Percentiles rank a stretch among this genome's conserved stretches.
Conservation (phyloP, 2,888 invertebrate species). For the Euplagia quadripunctaria region DNA sequence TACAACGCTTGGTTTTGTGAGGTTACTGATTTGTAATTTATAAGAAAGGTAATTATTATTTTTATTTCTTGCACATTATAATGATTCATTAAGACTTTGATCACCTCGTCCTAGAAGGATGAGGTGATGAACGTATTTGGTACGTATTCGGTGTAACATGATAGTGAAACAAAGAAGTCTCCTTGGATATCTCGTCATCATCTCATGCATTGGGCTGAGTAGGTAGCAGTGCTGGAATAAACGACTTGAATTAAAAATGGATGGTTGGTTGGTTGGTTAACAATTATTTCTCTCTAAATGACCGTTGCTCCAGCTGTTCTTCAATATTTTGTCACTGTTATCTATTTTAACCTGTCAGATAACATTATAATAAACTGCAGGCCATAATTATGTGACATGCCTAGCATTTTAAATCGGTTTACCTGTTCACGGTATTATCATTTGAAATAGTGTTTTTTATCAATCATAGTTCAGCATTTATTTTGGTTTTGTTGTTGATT, state of each 20-base stretch:
- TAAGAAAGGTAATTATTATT: background rate
- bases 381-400: background rate
- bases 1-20: background rate
- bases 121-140: background rate
- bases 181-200: background rate
- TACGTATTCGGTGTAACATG: background rate
- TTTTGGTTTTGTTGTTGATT: background rate
- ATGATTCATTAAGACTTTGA: background rate
- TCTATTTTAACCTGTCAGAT: too few relatives aligned
- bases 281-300: background rate
- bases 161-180: background rate
- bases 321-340: background rate
- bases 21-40: background rate
- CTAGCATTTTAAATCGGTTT: background rate
- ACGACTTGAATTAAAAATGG: background rate
- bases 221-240: background rate
- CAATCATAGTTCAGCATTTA: background rate
- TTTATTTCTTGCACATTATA: background rate
- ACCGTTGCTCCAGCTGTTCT: background rate
- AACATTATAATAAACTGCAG: too few relatives aligned
- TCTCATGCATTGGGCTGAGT: background rate
- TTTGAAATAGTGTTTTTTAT: background rate
- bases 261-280: background rate
- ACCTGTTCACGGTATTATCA: too few relatives aligned
- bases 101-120: too few relatives aligned